Evolutionary conservation across 2,797 vertebrate genomes (phyloP).

Genomic region (Bovichtus diacanthus): DNA sequence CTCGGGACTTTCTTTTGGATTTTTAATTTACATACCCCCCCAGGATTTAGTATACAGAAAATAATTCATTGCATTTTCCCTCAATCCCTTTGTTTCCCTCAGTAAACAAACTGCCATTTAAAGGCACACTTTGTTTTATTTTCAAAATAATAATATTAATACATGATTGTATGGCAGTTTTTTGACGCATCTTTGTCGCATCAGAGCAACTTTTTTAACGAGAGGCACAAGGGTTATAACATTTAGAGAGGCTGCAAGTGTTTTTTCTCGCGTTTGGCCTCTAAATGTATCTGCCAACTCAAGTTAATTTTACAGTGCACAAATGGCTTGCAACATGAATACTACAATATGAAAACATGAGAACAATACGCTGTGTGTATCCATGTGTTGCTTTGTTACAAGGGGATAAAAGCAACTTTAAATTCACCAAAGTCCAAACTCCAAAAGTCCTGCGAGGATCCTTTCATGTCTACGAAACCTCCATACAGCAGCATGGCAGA

Average conservation of each 20-base stretch:
- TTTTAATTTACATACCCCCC: too few species aligned
- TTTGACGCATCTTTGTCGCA: too few species aligned
- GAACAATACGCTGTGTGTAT: background rate
- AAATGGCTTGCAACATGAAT: background rate
- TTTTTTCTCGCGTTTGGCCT: background rate
- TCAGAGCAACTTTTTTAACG: too few species aligned
- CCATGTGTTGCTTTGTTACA: background rate
- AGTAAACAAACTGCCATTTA: too few species aligned
- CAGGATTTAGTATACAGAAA: too few species aligned
- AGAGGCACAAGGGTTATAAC: background rate
- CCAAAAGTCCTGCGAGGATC: constrained; percentile 91
- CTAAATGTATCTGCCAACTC: background rate
- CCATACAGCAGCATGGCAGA: constrained; percentile 89
- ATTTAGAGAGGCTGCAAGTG: background rate
- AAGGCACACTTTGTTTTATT: too few species aligned
- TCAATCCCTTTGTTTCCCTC: too few species aligned
- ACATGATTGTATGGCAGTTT: too few species aligned
- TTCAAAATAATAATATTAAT: too few species aligned
- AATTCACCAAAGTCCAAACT: constrained; percentile 86
- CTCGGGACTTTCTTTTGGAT: too few species aligned
- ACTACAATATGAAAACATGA: background rate
- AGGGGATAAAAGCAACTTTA: background rate
- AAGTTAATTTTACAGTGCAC: background rate
- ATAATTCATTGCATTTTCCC: too few species aligned
- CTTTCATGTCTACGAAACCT: constrained; percentile 89